Evolutionary conservation across 2,797 vertebrate genomes (phyloP).

Genomic region (Melopsittacus undulatus): DNA sequence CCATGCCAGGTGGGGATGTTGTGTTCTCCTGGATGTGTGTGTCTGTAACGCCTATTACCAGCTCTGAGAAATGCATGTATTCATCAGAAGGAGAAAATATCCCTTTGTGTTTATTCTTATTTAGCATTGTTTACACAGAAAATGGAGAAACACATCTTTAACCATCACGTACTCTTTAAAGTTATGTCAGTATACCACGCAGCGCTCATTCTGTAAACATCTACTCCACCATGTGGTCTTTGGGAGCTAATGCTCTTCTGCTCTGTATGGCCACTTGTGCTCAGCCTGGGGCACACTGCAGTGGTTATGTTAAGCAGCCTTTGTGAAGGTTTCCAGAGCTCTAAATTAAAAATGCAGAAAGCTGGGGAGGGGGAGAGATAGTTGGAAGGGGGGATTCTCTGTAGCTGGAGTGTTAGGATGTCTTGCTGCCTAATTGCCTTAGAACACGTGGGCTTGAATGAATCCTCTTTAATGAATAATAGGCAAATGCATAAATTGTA

Average conservation of each 20-base stretch:
- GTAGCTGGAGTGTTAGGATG: conserved; percentile 15
- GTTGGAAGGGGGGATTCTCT: not conserved
- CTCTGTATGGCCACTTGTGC: not conserved
- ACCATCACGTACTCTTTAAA: conserved; percentile 50
- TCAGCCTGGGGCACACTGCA: conserved; percentile 36
- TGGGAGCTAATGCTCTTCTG: conserved; percentile 55
- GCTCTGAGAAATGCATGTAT: conserved; percentile 2
- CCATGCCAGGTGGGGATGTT: fast-evolving
- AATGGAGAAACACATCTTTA: conserved; percentile 72
- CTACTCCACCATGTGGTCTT: conserved; percentile 73
- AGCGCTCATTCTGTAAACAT: conserved; percentile 65
- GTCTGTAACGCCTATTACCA: not conserved
- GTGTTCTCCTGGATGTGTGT: not conserved
- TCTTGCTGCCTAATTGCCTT: conserved; percentile 52
- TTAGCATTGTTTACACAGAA: conserved; percentile 71
- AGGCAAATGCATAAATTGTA: conserved; percentile 13
- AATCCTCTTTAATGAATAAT: conserved; percentile 36
- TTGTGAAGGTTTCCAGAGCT: conserved; percentile 49
- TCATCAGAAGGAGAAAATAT: conserved; percentile 55
- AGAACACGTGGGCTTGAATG: conserved; percentile 11
- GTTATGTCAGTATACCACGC: conserved; percentile 18
- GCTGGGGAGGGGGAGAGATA: not conserved
- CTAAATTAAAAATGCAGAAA: conserved; percentile 41
- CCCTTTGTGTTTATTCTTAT: conserved; percentile 67
- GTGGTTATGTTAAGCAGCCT: conserved; percentile 36